Conservation (phyloP, 2,888 invertebrate species). For the Temnothorax ravouxi region DNA sequence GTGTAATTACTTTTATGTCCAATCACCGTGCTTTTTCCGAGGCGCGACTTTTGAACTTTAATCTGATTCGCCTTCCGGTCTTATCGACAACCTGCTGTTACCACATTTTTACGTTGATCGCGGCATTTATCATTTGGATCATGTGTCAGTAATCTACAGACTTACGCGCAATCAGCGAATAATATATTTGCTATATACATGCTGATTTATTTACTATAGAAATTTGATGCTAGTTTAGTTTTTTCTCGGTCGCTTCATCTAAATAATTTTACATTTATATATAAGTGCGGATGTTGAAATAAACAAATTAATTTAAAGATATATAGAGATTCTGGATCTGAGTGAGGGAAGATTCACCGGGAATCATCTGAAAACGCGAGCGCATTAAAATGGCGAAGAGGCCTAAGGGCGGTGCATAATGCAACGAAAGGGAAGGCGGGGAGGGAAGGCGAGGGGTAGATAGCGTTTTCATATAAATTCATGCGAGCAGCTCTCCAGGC, state of each 20-base stretch:
- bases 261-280: neutral
- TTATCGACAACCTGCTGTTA: slow-evolving; percentile 43
- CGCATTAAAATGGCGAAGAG: slow-evolving; percentile 56
- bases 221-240: neutral
- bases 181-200: neutral
- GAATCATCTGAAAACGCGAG: slow-evolving; percentile 50
- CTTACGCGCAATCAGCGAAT: neutral
- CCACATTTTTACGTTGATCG: slow-evolving; percentile 41
- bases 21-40: slow-evolving; percentile 39
- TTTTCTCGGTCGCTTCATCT: neutral
- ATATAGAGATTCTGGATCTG: neutral
- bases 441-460: slow-evolving; percentile 54
- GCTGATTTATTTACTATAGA: neutral
- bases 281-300: slow-evolving; percentile 15
- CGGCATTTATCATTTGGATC: slow-evolving; percentile 33
- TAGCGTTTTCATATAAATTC: slow-evolving; percentile 78
- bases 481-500: slow-evolving; percentile 70
- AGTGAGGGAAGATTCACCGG: slow-evolving; percentile 28
- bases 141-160: slow-evolving; percentile 27
- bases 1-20: slow-evolving; percentile 51
- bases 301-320: slow-evolving; percentile 48
- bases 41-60: slow-evolving; percentile 52
- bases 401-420: slow-evolving; percentile 56
- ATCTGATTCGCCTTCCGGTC: slow-evolving; percentile 42
- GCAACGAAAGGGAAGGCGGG: slow-evolving; percentile 48